Percentiles rank a stretch among this genome's conserved stretches.
phyloP scores from a whole-genome alignment of 2,113 vertebrate genomes.

The Orientallactaga bullata region DNA sequence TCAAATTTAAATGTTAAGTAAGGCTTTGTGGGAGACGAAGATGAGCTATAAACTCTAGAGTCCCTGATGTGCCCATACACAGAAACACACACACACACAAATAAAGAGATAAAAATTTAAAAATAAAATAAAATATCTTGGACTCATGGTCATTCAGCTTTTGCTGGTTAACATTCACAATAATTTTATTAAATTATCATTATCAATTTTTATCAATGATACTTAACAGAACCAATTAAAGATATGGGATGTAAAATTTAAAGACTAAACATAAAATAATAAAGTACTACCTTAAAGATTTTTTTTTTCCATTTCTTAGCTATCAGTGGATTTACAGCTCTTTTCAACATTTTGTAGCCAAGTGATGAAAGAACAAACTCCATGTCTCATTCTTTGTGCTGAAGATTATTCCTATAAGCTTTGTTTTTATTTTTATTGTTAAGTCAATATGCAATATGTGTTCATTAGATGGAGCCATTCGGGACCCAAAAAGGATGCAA shows the following conservation, averaged over 20 bases:
- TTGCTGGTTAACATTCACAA: not conserved
- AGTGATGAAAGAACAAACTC: not conserved
- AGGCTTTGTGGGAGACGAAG: not conserved
- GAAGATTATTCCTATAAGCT: not conserved
- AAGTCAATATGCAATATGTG: not conserved
- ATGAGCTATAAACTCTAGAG: not conserved
- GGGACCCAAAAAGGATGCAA: not conserved
- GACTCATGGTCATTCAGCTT: not conserved
- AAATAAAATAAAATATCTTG: not conserved
- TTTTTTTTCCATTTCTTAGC: not conserved
- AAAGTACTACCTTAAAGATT: too few relatives aligned
- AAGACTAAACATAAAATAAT: too few relatives aligned
- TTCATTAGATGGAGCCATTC: not conserved
- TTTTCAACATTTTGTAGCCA: not conserved
- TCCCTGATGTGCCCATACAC: too few relatives aligned
- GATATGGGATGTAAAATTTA: too few relatives aligned
- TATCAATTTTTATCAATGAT: not conserved
- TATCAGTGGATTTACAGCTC: not conserved
- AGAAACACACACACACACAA: too few relatives aligned
- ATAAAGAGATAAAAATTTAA: too few relatives aligned
- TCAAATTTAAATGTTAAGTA: not conserved
- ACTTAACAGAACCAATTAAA: not conserved
- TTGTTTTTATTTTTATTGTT: too few relatives aligned
- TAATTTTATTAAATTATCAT: slow-evolving; percentile 4
- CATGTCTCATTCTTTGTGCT: not conserved